phyloP scores from a whole-genome alignment of 2,888 invertebrate species.

The Parascotia fuliginaria region DNA sequence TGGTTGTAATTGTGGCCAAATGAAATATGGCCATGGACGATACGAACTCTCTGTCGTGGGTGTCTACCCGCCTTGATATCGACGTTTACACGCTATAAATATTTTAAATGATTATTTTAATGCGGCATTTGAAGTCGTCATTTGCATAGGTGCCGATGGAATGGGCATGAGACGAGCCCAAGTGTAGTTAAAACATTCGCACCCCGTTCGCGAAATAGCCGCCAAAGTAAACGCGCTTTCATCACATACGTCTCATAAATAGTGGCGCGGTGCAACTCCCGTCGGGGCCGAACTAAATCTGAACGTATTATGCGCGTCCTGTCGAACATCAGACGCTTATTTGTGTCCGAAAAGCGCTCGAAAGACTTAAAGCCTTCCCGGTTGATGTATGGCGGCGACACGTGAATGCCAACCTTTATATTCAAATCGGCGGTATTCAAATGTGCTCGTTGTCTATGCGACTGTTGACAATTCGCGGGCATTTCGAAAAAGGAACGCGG shows the following conservation, averaged over 20 bases:
- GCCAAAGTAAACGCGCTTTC: conserved; percentile 58
- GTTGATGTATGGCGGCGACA: conserved; percentile 81
- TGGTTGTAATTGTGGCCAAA: conserved; percentile 83
- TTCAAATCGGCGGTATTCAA: conserved; percentile 83
- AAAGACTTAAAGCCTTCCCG: conserved; percentile 79
- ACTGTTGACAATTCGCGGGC: conserved; percentile 81
- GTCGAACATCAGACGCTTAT: conserved; percentile 80
- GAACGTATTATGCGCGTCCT: conserved; percentile 70
- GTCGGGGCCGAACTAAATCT: conserved; percentile 52
- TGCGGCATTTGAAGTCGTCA: conserved; percentile 64
- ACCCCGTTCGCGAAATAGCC: conserved; percentile 57
- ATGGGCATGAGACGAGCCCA: conserved; percentile 44
- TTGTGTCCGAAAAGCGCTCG: conserved; percentile 83
- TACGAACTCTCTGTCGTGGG: conserved; percentile 70
- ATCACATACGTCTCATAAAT: conserved; percentile 59
- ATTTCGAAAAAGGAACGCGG: conserved; percentile 79
- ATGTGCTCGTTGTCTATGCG: conserved; percentile 80
- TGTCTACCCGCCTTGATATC: conserved; percentile 76
- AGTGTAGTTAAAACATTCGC: conserved; percentile 62
- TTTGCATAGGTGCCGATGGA: conserved; percentile 58
- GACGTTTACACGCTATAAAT: conserved; percentile 81
- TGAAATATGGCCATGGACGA: conserved; percentile 76
- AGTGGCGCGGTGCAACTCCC: conserved; percentile 46
- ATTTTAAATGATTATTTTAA: conserved; percentile 77
- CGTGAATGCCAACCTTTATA: conserved; percentile 83